phyloP scores from a whole-genome alignment of 2,113 vertebrate genomes.

The Leptosomus discolor region DNA sequence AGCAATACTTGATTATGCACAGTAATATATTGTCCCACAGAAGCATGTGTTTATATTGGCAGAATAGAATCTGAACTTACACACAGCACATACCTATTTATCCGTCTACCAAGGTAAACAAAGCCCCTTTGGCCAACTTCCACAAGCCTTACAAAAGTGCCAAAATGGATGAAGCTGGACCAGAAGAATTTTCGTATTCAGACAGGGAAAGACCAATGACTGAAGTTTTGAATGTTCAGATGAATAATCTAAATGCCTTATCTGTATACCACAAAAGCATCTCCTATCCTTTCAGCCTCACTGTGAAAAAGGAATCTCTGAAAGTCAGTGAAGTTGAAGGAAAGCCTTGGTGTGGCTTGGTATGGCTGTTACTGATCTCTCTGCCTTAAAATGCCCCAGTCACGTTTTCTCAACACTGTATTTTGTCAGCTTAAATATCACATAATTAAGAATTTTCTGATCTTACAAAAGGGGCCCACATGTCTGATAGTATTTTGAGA shows the following conservation, averaged over 20 bases:
- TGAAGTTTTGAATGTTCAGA: fast-evolving
- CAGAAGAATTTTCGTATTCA: not conserved
- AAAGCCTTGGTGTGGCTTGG: not conserved
- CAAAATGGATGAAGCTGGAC: not conserved
- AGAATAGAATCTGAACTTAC: not conserved
- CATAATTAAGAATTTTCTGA: not conserved
- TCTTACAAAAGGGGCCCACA: not conserved
- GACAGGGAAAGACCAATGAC: fast-evolving
- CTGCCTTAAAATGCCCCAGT: not conserved
- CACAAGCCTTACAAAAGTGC: not conserved
- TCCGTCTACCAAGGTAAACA: not conserved
- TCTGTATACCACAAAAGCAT: not conserved
- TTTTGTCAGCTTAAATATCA: not conserved
- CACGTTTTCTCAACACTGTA: not conserved
- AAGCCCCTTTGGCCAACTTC: not conserved
- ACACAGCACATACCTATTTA: not conserved
- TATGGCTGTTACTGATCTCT: not conserved
- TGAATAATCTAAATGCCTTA: not conserved
- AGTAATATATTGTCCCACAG: not conserved
- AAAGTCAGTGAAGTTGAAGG: not conserved
- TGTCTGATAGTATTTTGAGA: not conserved
- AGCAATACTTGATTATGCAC: not conserved
- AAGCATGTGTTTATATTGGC: fast-evolving
- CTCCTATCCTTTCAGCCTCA: not conserved
- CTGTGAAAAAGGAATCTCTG: not conserved